Conservation (phyloP, 2,888 invertebrate species). For the Rotaria socialis region DNA sequence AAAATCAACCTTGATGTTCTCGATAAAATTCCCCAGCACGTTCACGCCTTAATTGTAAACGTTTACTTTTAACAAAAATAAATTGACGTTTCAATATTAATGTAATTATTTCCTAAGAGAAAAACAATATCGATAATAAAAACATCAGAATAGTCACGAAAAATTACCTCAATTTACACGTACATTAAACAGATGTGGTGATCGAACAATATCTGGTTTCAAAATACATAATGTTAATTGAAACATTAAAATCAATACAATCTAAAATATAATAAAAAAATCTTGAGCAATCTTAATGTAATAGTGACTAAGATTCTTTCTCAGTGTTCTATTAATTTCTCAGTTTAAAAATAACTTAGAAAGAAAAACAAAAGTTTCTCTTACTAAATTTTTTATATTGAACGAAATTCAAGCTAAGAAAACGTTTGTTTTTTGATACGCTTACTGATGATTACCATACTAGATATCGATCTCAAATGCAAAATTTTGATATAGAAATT, state of each 20-base stretch:
- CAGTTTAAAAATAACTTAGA: no score
- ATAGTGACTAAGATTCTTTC: no score
- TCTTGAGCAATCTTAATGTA: no score
- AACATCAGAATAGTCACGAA: neutral
- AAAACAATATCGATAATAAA: neutral
- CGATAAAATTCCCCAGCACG: conserved; percentile 58
- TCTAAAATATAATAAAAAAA: neutral
- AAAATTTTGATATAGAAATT: no score
- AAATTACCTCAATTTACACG: conserved; percentile 11
- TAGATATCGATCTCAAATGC: no score
- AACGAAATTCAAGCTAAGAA: no score
- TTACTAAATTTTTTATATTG: no score
- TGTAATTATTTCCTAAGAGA: conserved; percentile 45
- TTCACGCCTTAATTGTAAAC: conserved; percentile 53
- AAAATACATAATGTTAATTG: conserved; percentile 42
- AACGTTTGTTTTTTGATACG: no score
- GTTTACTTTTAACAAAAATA: conserved; percentile 46
- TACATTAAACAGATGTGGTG: conserved; percentile 26
- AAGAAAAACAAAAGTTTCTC: no score
- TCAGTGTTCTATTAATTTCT: no score
- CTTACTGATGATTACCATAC: no score
- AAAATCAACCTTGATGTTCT: conserved; percentile 52
- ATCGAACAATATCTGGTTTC: conserved; percentile 42
- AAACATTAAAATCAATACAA: neutral
- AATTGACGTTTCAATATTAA: conserved; percentile 46